These are phyloP conservation scores for Perca fluviatilis DNA, from an alignment of 2,113 vertebrate genomes.

Conservation along the genomic window DNA sequence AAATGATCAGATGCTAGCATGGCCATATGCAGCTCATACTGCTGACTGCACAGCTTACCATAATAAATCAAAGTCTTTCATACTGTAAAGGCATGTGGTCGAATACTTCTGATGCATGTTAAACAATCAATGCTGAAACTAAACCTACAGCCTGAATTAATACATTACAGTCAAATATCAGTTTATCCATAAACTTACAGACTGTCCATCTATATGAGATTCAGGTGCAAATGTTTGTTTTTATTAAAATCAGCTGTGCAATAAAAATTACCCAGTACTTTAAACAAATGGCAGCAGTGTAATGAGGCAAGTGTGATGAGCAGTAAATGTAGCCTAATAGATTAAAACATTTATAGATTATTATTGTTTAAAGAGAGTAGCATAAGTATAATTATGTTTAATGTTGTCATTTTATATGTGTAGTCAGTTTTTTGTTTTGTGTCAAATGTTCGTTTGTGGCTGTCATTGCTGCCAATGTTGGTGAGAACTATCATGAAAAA, in stretches of 20 bases:
- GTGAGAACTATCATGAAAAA: neutral
- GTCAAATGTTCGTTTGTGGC: neutral
- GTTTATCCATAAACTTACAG: neutral
- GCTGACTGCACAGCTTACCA: constrained; percentile 35
- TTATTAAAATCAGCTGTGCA: neutral
- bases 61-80: constrained; percentile 38
- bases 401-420: neutral
- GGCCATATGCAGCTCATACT: neutral
- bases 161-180: neutral
- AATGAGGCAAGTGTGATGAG: neutral
- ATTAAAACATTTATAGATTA: neutral
- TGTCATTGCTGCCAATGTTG: neutral
- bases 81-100: constrained; percentile 2
- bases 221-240: constrained; percentile 1
- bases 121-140: constrained; percentile 15
- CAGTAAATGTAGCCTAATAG: neutral
- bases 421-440: too few species aligned
- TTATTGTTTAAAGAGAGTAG: neutral
- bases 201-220: neutral
- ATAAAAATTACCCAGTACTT: neutral
- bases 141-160: neutral
- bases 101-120: constrained; percentile 16
- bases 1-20: constrained; percentile 12
- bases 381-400: neutral
- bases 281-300: neutral